A percentile compares a stretch with the other conserved stretches of the same genome.
Evolutionary conservation across 2,888 invertebrate genomes (phyloP).

Genomic region (Plutella xylostella): DNA sequence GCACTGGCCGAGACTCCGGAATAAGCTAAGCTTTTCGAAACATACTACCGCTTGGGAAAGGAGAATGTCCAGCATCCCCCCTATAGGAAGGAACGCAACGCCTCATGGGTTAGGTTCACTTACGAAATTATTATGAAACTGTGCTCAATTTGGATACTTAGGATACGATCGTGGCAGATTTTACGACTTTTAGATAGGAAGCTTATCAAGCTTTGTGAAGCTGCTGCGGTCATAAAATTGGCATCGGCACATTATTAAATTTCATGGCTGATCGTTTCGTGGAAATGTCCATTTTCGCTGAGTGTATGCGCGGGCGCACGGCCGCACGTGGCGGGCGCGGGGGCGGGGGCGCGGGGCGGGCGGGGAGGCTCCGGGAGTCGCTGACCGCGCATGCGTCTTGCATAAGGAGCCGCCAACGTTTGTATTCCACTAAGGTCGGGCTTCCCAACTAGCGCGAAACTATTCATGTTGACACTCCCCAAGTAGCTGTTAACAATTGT

Average conservation of each 20-base stretch:
- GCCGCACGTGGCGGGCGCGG: constrained; percentile 33
- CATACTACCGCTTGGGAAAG: no score
- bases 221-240: not conserved
- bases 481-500: constrained; percentile 49
- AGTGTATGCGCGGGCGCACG: constrained; percentile 34
- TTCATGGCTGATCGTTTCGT: constrained; percentile 42
- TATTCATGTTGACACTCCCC: constrained; percentile 51
- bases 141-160: no score
- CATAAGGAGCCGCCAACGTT: constrained; percentile 46
- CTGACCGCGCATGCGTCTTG: constrained; percentile 56
- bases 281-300: constrained; percentile 60
- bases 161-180: not conserved
- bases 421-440: constrained; percentile 54
- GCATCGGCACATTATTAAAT: not conserved
- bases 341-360: constrained; percentile 23
- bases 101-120: no score
- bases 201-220: not conserved
- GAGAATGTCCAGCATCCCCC: constrained; percentile 1
- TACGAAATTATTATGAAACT: no score
- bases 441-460: constrained; percentile 55
- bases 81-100: not conserved
- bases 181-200: not conserved
- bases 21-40: no score
- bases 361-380: constrained; percentile 36
- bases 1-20: no score